A percentile compares a stretch with the other conserved stretches of the same genome.
These are phyloP conservation scores for Heliconius ethilla DNA, from an alignment of 2,888 invertebrate species.

Conservation along the genomic window DNA sequence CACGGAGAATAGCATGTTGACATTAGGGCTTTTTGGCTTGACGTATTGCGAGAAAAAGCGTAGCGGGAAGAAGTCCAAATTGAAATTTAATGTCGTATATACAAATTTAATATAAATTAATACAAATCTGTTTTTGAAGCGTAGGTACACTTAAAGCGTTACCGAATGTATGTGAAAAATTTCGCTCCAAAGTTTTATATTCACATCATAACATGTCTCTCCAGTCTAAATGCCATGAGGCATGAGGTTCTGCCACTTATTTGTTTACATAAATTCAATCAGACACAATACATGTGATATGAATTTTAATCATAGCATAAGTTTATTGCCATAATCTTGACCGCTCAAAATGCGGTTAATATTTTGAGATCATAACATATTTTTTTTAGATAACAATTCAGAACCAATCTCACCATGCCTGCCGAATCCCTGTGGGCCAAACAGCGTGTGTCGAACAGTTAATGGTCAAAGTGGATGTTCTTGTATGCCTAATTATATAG, in stretches of 20 bases:
- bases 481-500: conserved; percentile 86
- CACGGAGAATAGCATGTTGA: not conserved
- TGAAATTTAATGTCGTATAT: too few species aligned
- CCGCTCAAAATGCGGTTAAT: not conserved
- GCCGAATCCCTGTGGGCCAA: conserved; percentile 89
- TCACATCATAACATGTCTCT: not conserved
- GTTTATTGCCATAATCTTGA: not conserved
- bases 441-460: conserved; percentile 86
- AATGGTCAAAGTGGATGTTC: conserved; percentile 89
- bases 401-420: conserved; percentile 82
- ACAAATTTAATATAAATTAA: too few species aligned
- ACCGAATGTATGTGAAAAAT: not conserved
- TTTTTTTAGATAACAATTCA: conserved; percentile 59
- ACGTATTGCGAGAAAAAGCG: not conserved
- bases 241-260: not conserved
- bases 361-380: not conserved
- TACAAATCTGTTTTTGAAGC: not conserved
- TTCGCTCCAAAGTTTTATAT: not conserved
- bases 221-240: not conserved
- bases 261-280: not conserved
- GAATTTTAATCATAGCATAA: not conserved
- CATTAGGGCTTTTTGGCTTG: not conserved
- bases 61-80: not conserved
- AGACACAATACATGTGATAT: not conserved
- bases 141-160: not conserved